Percentiles rank a stretch among this genome's conserved stretches.
phyloP scores from a whole-genome alignment of 2,888 invertebrate species.

The Megamerina dolium region DNA sequence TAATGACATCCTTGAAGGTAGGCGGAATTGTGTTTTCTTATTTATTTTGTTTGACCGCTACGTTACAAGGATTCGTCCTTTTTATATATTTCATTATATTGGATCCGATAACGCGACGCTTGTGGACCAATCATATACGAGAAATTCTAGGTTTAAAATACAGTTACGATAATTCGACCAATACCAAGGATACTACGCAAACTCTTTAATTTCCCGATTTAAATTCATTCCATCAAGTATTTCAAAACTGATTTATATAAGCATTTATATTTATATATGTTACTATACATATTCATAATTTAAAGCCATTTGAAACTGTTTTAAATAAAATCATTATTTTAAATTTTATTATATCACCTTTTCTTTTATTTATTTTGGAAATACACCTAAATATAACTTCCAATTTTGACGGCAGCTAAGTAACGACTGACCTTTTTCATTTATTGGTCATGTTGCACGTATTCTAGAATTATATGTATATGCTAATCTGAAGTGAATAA shows the following conservation, averaged over 20 bases:
- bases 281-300: background rate
- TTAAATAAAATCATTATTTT: background rate
- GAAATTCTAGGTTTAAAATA: conserved; percentile 19
- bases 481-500: background rate
- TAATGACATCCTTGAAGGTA: conserved; percentile 52
- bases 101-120: conserved; percentile 54
- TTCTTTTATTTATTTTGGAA: background rate
- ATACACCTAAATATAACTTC: background rate
- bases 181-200: conserved; percentile 25
- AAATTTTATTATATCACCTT: too few relatives aligned
- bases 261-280: background rate
- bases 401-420: background rate
- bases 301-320: background rate
- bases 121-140: conserved; percentile 46
- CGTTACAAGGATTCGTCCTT: conserved; percentile 58
- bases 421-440: background rate
- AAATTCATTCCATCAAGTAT: background rate
- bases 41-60: conserved; percentile 58
- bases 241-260: too few relatives aligned
- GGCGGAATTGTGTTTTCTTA: conserved; percentile 54
- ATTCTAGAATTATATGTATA: too few relatives aligned
- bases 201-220: conserved; percentile 14
- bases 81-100: conserved; percentile 57
- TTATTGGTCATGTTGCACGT: too few relatives aligned
- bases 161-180: conserved; percentile 18